phyloP scores from a whole-genome alignment of 2,888 invertebrate species.

The Cheilosia impressa region DNA sequence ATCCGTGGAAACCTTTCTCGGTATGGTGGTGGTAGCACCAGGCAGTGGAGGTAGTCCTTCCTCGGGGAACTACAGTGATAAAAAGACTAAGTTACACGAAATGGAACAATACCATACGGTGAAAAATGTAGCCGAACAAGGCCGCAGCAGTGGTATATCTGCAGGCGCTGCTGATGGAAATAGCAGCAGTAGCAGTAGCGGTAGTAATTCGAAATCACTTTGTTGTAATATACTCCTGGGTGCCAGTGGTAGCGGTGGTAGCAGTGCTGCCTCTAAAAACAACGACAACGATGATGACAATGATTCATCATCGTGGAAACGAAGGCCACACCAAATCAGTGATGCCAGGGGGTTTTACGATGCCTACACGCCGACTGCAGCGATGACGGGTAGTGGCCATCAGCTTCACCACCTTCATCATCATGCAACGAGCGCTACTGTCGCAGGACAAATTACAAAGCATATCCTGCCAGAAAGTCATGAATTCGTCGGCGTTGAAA shows the following conservation, averaged over 20 bases:
- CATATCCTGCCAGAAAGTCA: constrained; percentile 74
- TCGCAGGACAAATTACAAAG: constrained; percentile 72
- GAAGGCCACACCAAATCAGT: constrained; percentile 66
- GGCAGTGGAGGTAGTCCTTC: constrained; percentile 30
- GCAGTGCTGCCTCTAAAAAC: constrained; percentile 46
- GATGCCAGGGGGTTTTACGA: constrained; percentile 70
- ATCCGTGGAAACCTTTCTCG: constrained; percentile 80
- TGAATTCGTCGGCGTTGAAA: constrained; percentile 82
- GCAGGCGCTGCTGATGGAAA: constrained; percentile 62
- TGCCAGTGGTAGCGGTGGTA: constrained; percentile 15
- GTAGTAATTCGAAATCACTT: constrained; percentile 76
- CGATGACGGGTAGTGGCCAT: constrained; percentile 76
- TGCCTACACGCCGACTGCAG: constrained; percentile 61
- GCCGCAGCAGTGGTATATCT: constrained; percentile 47
- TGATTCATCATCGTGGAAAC: constrained; percentile 70
- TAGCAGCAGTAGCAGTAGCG: constrained; percentile 77
- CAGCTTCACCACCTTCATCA: constrained; percentile 76
- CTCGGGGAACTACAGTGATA: constrained; percentile 55
- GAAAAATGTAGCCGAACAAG: constrained; percentile 62
- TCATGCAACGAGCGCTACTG: constrained; percentile 75
- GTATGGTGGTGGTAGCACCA: constrained; percentile 72
- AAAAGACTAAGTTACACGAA: constrained; percentile 76
- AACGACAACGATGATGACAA: constrained; percentile 46
- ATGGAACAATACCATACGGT: constrained; percentile 67
- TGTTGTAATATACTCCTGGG: constrained; percentile 81